Evolutionary conservation across 2,888 invertebrate species (phyloP), one percentile per base, ranked within the genome.

Genomic region (Tipula vernalis): DNA sequence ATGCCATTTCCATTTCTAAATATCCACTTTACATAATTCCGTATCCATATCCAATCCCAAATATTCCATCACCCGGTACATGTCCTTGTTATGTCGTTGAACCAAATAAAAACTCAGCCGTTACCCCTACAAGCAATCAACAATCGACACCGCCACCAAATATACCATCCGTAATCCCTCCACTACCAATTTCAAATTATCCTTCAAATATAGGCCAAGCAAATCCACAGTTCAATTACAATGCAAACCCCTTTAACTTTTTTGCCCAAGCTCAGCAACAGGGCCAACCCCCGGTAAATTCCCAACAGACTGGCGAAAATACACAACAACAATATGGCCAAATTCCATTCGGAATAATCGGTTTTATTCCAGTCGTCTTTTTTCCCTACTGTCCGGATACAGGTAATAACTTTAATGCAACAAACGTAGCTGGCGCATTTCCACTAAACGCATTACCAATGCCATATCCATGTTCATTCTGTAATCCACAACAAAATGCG

Each of bases 341-440:
- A 36, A 88, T 92, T 89, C 90, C 94, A 0, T 93, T 94, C 89
- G 95, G 94, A 6, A 92, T 94, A 13, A 93, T 95, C 85, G 95
- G 95, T 86, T 95, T 94, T 88, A 93, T 95, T 88, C 95, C 95
- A 0, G 95, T 95, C 3, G 93, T 95, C 18, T 95, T 95, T 89
- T 93, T 95, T 88, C 95, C 95, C 0, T 94, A 93, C 89, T 95
- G 95, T 89, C 94, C 94, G 5, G 91, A 91, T 41, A 86, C 86
- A 86, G 71, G 71, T 12, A 39, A 39, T 84, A 39, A 84, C 39
- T 36, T 84, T 84, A 84, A 84, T 84, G 13, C 41, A 0, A 84
- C 84, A 36, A 84, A 84, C 95, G 95, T 89, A 94, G 94, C 6
- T 90, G 91, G 42, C 84, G 93, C 93, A 89, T 94, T 94, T 90